Conservation (phyloP, 2,113 vertebrate genomes). For the Rissa tridactyla region DNA sequence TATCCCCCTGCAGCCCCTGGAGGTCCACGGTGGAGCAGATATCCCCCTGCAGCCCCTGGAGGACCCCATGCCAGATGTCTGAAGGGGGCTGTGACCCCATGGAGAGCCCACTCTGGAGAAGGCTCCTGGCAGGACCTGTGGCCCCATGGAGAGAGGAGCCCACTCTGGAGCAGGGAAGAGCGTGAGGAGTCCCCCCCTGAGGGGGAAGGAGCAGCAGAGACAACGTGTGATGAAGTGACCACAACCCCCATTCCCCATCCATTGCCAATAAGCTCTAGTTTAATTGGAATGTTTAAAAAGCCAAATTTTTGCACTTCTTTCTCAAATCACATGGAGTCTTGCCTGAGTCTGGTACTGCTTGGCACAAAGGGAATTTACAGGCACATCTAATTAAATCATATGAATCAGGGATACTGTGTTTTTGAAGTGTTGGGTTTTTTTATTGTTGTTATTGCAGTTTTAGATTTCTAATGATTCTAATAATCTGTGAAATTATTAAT, state of each 20-base stretch:
- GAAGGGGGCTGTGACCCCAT: not conserved
- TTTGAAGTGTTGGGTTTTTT: accelerated
- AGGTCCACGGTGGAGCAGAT: not conserved
- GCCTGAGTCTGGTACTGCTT: not conserved
- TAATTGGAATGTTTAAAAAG: not conserved
- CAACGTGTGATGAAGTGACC: not conserved
- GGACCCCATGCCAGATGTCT: not conserved
- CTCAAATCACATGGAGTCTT: not conserved
- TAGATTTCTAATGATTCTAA: not conserved
- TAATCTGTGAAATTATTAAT: not conserved
- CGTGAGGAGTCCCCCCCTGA: not conserved
- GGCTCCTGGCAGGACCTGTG: not conserved
- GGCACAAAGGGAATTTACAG: conserved; percentile 20
- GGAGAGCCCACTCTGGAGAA: not conserved
- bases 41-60: too few relatives aligned
- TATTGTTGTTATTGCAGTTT: not conserved
- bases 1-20: not conserved
- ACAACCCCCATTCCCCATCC: not conserved
- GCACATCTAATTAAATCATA: conserved; percentile 28
- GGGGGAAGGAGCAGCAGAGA: not conserved
- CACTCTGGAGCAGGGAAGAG: not conserved
- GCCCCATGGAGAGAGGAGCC: not conserved
- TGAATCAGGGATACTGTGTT: conserved; percentile 5
- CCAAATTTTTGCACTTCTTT: not conserved
- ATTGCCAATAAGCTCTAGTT: not conserved